Base-by-base conservation (phyloP, 2,797 vertebrate species). In the Petrocephalus schoutedeni region DNA sequence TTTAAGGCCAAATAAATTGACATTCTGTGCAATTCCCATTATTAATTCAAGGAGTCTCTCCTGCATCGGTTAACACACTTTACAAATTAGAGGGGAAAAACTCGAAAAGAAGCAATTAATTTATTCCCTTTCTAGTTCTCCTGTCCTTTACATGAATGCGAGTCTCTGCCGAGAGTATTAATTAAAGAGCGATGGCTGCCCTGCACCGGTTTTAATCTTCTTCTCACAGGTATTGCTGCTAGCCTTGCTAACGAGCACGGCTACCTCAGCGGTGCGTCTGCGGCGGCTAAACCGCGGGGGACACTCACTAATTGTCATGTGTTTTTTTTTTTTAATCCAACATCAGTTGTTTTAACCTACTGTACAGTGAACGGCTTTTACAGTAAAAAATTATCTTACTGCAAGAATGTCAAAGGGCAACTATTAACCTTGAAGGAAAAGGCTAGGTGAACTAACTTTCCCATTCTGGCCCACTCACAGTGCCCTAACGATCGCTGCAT, bases 1-100 rank as follows among this genome's bases (percentile, higher is more conserved):
- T 90, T 91, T 89, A 88, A 89, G 89, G 86, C 88, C 19, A 90
- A 89, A 91, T 90, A 91, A 91, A 89, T 41, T 61, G 58, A 89
- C 77, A 87, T 85, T 58, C 36, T 28, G n/a, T 89, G 89, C 71
- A 74, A 21, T n/a, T 45, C 87, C 88, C 86, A 10, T 88, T 85
- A 89, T 88, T 89, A 88, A 91, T 91, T 89, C 88, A 86, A 88
- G 56, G 36, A 57, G 23, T 77, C 83, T 88, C 88, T 89, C 87
- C 80, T 71, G 84, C 59, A 19, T 28, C 71, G 86, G 90, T 91
- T 90, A 56, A 91, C 89, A 88, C 57, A 45, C 89, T 89, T 90
- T 71, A 89, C 88, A 91, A 89, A 90, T 88, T 87, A 89, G 41
- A 51, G 16, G 82, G 88, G 88, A 87, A 71, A 88, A 71, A 67